Base-by-base conservation (phyloP, 2,888 invertebrate genomes). In the Drosophila neutralis region DNA sequence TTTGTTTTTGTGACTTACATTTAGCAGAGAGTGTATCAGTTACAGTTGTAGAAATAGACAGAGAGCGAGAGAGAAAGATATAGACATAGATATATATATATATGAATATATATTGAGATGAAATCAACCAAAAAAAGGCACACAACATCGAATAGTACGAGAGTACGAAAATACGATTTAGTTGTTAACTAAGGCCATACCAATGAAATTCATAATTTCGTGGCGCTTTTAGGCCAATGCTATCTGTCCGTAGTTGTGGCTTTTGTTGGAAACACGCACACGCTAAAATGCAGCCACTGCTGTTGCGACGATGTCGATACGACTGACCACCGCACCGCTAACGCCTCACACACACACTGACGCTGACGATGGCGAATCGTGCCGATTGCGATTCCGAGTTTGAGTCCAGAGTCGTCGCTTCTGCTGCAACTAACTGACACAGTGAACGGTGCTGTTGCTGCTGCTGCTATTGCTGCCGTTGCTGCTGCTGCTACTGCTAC, bases 141-240 rank as follows among this genome's bases (percentile, higher is more conserved):
- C 69, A 67, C 70, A 74, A 63, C 62, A 68, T 49, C 36, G 45
- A 60, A n/a, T 56, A n/a, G 13, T 29, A 33, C 11, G 10, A 15
- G 7, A 35, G 33, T 53, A 49, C 45, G 27, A 49, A 49, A 49
- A 27, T 18, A 49, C 49, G 49, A 49, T 29, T 56, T 27, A 29
- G 18, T 40, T 40, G 56, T 3, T n/a, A 38, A 56, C 27, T n/a
- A 24, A 38, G 27, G 24, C 36, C 93, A 91, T 93, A 93, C 93
- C 93, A 92, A 93, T 93, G 93, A 93, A 92, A 93, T 93, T 93
- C 93, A 93, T 92, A 87, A 92, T 92, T 93, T 93, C 92, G 91
- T 91, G 93, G 92, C 93, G 93, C 93, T 92, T 90, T 92, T 88
- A 92, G 90, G 91, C 92, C 89, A 91, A 90, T 92, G 92, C 93